phyloP scores from a whole-genome alignment of 1,140 invertebrate genomes.

The Megalopta genalis region DNA sequence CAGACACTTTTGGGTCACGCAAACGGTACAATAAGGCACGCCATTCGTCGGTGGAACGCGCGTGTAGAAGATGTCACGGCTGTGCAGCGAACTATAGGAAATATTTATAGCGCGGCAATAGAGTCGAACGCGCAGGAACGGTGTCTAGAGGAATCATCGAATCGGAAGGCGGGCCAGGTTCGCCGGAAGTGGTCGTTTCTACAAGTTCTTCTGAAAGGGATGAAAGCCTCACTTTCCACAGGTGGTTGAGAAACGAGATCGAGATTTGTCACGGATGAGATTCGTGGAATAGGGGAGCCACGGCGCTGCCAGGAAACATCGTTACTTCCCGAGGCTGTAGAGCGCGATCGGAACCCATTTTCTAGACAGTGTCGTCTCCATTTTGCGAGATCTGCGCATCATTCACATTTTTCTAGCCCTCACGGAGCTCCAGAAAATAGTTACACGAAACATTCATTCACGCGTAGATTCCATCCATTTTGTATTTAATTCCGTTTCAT shows the following conservation, averaged over 20 bases:
- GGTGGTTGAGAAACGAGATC: slow-evolving; percentile 50
- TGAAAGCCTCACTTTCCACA: slow-evolving; percentile 26
- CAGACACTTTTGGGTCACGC: no score
- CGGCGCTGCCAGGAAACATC: slow-evolving; percentile 7
- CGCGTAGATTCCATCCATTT: no score
- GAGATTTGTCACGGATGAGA: slow-evolving; percentile 43
- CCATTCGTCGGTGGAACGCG: no score
- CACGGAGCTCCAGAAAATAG: no score
- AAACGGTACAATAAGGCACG: no score
- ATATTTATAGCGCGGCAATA: no score
- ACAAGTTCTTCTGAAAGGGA: background rate
- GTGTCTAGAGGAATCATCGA: background rate
- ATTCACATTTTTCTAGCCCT: no score
- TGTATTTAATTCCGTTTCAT: no score
- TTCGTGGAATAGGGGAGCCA: slow-evolving; percentile 16
- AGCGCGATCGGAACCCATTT: slow-evolving; percentile 20
- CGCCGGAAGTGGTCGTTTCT: slow-evolving; percentile 16
- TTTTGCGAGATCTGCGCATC: no score
- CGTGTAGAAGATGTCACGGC: no score
- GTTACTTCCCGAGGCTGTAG: slow-evolving; percentile 11
- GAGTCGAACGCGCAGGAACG: background rate
- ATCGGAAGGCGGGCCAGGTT: background rate
- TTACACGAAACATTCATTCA: no score
- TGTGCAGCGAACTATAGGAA: no score
- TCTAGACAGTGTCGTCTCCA: background rate